Percentiles rank a stretch among this genome's conserved stretches.
Conservation (phyloP, 2,113 vertebrate species). For the Microtus oregoni region DNA sequence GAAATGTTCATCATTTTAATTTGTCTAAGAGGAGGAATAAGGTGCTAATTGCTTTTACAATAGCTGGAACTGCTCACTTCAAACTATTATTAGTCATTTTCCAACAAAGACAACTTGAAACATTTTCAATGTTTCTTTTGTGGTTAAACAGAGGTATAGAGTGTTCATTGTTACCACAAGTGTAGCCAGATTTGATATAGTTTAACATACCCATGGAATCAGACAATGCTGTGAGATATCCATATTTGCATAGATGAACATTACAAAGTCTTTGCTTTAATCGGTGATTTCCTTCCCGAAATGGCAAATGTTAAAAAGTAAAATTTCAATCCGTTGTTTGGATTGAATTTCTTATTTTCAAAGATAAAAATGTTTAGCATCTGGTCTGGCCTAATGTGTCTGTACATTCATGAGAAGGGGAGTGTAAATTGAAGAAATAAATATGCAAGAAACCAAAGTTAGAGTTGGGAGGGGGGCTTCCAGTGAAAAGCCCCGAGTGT, state of each 20-base stretch:
- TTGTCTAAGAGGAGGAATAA: conserved; percentile 25
- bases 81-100: conserved; percentile 10
- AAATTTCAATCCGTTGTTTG: conserved; percentile 7
- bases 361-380: conserved; percentile 9
- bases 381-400: too few relatives aligned
- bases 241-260: not conserved
- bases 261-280: not conserved
- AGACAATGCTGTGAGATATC: not conserved
- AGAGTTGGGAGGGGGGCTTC: too few relatives aligned
- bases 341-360: conserved; percentile 32
- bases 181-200: conserved; percentile 31
- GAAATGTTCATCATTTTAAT: conserved; percentile 56
- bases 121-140: conserved; percentile 50
- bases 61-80: not conserved
- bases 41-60: conserved; percentile 51
- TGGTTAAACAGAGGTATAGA: conserved; percentile 30
- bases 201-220: not conserved
- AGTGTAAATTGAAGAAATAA: too few relatives aligned
- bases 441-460: too few relatives aligned
- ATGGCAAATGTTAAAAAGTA: conserved; percentile 6
- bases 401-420: too few relatives aligned
- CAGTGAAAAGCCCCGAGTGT: too few relatives aligned
- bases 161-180: conserved; percentile 43
- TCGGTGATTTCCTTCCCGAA: conserved; percentile 18
- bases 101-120: conserved; percentile 25